Evolutionary conservation across 2,888 invertebrate genomes (phyloP), one percentile per base, ranked within the genome.

Genomic region (Falcaria lacertinaria): DNA sequence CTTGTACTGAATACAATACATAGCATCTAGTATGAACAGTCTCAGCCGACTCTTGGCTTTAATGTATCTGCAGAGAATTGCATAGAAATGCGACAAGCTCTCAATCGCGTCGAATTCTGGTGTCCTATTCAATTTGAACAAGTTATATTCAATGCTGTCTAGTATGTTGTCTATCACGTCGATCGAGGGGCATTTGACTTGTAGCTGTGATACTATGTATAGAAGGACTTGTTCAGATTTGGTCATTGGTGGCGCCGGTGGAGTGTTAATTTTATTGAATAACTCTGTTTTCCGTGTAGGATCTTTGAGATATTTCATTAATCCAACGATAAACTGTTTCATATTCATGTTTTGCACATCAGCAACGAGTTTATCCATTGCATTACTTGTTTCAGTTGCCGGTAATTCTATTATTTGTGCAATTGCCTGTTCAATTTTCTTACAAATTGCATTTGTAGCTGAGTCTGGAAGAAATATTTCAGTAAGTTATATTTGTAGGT

Each of bases 1-100:
- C 60, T 83, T 89, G 46, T 64, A 87, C 39, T 80, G 75, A 19
- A 87, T 68, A 47, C 87, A 88, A 52, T 90, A 90, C 83, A 90
- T 80, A 2, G 88, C 86, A 57, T 89, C 85, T 35, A 89, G 50
- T 42, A 89, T 69, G 43, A 90, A 89, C 4, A 76, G 43, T 41
- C 83, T 70, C 35, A 90, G 52, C 2, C 78, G 69, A 45, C 71
- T 75, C 45, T 70, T 76, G 38, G 74, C 60, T 37, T 69, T 61
- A 39, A 70, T 74, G 50, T 75, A 75, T 52, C 80, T 73, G 54
- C 90, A 90, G 14, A 86, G 47, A 8, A 83, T 56, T 5, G 87
- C 84, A 64, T 83, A 90, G 44, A 89, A 82, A 57, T 83, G 83
- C 1, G 89, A 70, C 59, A 83, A 54, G 43, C 72, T 78, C 52